Percentiles rank a stretch among this genome's conserved stretches.
Conservation (phyloP, 2,797 vertebrate genomes). For the Rallus crepitans region DNA sequence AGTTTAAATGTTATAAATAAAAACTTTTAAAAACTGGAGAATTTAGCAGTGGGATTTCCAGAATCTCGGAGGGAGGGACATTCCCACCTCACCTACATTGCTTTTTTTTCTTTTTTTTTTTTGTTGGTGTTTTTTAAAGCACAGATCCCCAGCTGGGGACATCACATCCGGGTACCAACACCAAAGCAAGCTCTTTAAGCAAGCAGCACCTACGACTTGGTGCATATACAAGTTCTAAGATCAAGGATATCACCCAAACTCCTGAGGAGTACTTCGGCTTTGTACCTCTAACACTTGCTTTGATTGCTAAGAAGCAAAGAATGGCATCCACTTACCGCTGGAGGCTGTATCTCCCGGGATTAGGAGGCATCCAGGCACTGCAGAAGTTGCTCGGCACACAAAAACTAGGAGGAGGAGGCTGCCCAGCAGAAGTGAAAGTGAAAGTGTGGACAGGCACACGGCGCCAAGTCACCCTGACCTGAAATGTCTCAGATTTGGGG, state of each 20-base stretch:
- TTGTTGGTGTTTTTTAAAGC: background rate
- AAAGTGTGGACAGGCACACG: background rate
- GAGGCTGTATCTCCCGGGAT: background rate
- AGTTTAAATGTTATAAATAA: background rate
- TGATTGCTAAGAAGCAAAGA: background rate
- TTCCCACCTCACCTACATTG: background rate
- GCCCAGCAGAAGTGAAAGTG: background rate
- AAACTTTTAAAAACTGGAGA: background rate
- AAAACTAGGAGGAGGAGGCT: rapidly evolving
- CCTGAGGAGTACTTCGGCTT: background rate
- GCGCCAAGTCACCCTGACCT: rapidly evolving
- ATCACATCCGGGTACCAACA: background rate
- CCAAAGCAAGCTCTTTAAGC: background rate
- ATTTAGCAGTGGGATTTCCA: background rate
- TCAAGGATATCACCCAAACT: background rate
- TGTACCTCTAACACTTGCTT: background rate
- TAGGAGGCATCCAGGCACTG: background rate
- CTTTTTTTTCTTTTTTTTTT: background rate
- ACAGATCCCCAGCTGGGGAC: background rate
- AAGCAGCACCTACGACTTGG: background rate
- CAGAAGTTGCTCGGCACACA: rapidly evolving
- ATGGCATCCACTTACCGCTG: background rate
- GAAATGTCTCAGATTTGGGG: rapidly evolving
- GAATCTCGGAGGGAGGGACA: background rate
- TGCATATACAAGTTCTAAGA: background rate